These are phyloP conservation scores for Zygaena filipendulae DNA, from an alignment of 2,888 invertebrate genomes.

Conservation along the genomic window DNA sequence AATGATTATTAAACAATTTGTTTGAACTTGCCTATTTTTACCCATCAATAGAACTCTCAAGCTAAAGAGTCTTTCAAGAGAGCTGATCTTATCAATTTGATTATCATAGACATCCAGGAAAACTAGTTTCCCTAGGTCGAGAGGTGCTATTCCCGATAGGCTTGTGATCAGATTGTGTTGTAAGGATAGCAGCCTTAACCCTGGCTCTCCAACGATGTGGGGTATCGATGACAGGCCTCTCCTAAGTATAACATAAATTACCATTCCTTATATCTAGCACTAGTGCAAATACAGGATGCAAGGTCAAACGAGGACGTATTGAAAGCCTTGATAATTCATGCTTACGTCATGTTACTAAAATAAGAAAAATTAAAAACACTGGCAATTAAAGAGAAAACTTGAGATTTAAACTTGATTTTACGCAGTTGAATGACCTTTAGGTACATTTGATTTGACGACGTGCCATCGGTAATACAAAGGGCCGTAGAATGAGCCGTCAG, in stretches of 20 bases:
- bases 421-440: too few relatives aligned
- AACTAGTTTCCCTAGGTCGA: conserved; percentile 79
- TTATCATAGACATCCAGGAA: conserved; percentile 96
- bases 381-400: too few relatives aligned
- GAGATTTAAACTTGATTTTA: too few relatives aligned
- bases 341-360: too few relatives aligned
- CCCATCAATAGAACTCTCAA: conserved; percentile 89
- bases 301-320: too few relatives aligned
- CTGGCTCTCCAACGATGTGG: conserved; percentile 82
- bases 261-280: conserved; percentile 1
- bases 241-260: conserved; percentile 32
- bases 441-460: too few relatives aligned
- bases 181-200: conserved; percentile 84
- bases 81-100: conserved; percentile 88
- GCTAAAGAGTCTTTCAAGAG: conserved; percentile 79
- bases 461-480: too few relatives aligned
- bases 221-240: conserved; percentile 87
- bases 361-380: too few relatives aligned
- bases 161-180: conserved; percentile 91
- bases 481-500: too few relatives aligned
- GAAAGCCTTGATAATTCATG: too few relatives aligned
- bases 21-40: conserved; percentile 86
- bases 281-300: background rate
- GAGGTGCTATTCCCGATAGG: conserved; percentile 70
- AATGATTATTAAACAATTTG: background rate